Evolutionary conservation across 2,888 invertebrate species (phyloP), one percentile per base, ranked within the genome.

Genomic region (Esperia sulphurella): DNA sequence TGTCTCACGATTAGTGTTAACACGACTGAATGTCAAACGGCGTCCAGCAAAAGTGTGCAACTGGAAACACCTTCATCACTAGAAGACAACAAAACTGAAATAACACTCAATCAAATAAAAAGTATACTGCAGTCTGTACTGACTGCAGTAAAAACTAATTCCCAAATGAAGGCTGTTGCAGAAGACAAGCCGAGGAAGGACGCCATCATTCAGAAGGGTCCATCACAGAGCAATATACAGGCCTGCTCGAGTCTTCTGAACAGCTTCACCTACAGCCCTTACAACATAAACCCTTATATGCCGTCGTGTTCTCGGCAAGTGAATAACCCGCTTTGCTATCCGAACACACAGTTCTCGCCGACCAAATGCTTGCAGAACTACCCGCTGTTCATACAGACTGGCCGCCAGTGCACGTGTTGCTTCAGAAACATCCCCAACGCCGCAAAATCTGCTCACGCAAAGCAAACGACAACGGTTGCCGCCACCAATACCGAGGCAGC

Each of bases 61-160:
- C 49, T 64, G 21, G 59, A 62, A 8, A 30, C 53, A 0, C n/a
- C 29, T 14, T 41, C 44, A 12, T 30, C 35, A 9, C 31, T n/a
- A 14, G 52, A 52, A 8, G 69, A 75, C 13, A 68, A 65, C 40
- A 83, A 77, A 66, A 82, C 84, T 12, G 79, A 82, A 54, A 61
- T 59, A 12, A 80, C 82, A 7, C 62, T 88, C 14, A 75, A 79
- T 54, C 81, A 87, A 65, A 87, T 87, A 43, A 87, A 86, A 59
- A 68, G 44, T 53, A 84, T 87, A 49, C 59, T 88, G 33, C 80
- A 85, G 55, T 71, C 80, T 0, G 85, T 88, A 7, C 56, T 88
- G 37, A 65, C 69, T 8, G 84, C 86, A 71, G 80, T 88, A 0
- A 87, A 85, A 66, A 75, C 74, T 1, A 79, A 68, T 35, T 57